A percentile compares a stretch with the other conserved stretches of the same genome.
phyloP scores from a whole-genome alignment of 1,140 invertebrate genomes.

The Oscheius sp. region DNA sequence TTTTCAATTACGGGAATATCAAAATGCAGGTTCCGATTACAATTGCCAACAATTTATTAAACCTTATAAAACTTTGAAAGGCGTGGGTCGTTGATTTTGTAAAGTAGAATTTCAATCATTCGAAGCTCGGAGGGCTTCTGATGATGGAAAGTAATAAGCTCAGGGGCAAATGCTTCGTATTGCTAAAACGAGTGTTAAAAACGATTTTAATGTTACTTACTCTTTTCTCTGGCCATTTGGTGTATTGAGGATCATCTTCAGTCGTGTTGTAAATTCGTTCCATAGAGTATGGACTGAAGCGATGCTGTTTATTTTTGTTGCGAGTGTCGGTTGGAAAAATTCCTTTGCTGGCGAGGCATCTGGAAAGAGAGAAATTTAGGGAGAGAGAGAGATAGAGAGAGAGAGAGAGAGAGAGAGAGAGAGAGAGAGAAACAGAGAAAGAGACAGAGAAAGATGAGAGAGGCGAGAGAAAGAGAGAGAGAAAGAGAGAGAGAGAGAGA shows the following conservation, averaged over 20 bases:
- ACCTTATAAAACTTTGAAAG: not conserved
- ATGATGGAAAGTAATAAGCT: not conserved
- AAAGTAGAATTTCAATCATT: not conserved
- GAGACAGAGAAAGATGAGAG: too few relatives aligned
- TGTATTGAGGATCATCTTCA: not conserved
- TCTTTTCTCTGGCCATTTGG: not conserved
- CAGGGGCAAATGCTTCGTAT: not conserved
- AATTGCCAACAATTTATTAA: too few relatives aligned
- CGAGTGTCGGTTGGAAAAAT: conserved; percentile 79
- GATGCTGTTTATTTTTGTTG: conserved; percentile 75
- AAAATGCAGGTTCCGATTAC: too few relatives aligned
- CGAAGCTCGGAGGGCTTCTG: not conserved
- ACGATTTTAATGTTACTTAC: not conserved
- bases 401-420: too few relatives aligned
- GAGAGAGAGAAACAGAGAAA: too few relatives aligned
- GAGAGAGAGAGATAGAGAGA: too few relatives aligned
- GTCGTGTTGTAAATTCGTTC: not conserved
- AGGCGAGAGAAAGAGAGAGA: too few relatives aligned
- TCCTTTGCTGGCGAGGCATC: conserved; percentile 77
- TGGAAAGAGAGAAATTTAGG: not conserved
- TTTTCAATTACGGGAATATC: too few relatives aligned
- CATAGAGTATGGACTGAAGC: conserved; percentile 67
- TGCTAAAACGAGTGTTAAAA: not conserved
- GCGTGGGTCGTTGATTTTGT: not conserved
- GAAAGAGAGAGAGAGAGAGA: too few relatives aligned